Percentiles rank a stretch among this genome's conserved stretches.
These are phyloP conservation scores for Acleris literana DNA, from an alignment of 2,888 invertebrate species.

Conservation along the genomic window DNA sequence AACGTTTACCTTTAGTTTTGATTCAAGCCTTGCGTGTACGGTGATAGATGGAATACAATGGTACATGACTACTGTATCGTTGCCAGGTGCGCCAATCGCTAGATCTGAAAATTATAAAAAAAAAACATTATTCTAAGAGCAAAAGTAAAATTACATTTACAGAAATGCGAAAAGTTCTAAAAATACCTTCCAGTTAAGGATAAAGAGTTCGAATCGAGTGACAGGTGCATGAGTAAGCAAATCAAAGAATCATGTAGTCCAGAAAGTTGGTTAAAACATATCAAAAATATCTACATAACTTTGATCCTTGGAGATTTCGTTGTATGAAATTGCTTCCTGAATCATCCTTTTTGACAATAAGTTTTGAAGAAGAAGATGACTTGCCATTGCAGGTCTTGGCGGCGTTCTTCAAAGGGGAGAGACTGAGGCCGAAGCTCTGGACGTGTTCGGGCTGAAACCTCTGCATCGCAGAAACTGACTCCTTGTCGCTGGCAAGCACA, in stretches of 20 bases:
- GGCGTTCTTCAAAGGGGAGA: conserved; percentile 51
- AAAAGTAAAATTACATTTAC: no score
- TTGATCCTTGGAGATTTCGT: no score
- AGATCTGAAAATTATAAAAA: conserved; percentile 50
- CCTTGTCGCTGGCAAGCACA: conserved; percentile 40
- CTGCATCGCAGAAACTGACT: conserved; percentile 43
- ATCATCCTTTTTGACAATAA: background rate
- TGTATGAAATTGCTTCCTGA: no score
- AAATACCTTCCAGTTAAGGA: no score
- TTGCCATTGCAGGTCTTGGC: conserved; percentile 62
- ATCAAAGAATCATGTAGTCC: no score
- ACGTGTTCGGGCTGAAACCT: conserved; percentile 43
- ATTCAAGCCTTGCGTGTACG: background rate
- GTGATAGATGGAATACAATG: conserved; percentile 49
- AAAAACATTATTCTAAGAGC: no score
- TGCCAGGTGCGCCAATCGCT: conserved; percentile 62
- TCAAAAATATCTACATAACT: no score
- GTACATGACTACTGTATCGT: conserved; percentile 50
- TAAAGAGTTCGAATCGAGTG: no score
- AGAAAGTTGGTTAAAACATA: no score
- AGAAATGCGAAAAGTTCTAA: no score
- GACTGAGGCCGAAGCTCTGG: conserved; percentile 53
- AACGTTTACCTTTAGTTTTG: no score
- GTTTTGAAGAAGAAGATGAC: background rate
- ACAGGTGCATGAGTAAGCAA: no score